A percentile compares a stretch with the other conserved stretches of the same genome.
Evolutionary conservation across 1,140 invertebrate species (phyloP).

Genomic region (Orchestia grillus): DNA sequence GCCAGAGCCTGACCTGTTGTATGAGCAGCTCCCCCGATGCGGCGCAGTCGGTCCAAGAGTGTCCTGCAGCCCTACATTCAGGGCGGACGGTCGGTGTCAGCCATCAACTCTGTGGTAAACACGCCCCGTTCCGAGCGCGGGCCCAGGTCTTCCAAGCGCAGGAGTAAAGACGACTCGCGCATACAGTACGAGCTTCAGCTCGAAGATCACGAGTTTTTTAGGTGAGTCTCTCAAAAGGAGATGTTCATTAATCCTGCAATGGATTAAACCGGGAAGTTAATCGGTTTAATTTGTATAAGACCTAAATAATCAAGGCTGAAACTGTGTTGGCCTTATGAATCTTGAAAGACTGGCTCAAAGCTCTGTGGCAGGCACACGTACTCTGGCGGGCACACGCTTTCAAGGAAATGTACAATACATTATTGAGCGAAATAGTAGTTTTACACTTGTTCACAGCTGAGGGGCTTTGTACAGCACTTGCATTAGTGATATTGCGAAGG

Average conservation of each 20-base stretch:
- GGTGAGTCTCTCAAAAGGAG: neutral
- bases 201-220: conserved; percentile 36
- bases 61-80: conserved; percentile 52
- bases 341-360: too few relatives aligned
- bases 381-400: too few relatives aligned
- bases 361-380: too few relatives aligned
- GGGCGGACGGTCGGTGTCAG: neutral
- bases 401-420: too few relatives aligned
- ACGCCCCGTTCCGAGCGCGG: conserved; percentile 21
- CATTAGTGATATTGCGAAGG: neutral
- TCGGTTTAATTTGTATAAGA: too few relatives aligned
- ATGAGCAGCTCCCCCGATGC: conserved; percentile 36
- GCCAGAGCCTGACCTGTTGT: neutral
- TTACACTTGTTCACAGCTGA: too few relatives aligned
- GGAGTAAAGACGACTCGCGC: conserved; percentile 53
- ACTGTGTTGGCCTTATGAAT: too few relatives aligned
- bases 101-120: conserved; percentile 21
- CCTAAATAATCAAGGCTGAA: too few relatives aligned
- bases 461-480: neutral
- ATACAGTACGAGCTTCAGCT: conserved; percentile 56
- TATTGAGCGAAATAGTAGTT: too few relatives aligned
- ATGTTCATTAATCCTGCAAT: too few relatives aligned
- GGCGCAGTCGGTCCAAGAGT: neutral
- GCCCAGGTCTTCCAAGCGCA: conserved; percentile 31
- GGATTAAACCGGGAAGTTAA: too few relatives aligned